Evolutionary conservation across 2,113 vertebrate genomes (phyloP).

Genomic region (Uropsilus gracilis): DNA sequence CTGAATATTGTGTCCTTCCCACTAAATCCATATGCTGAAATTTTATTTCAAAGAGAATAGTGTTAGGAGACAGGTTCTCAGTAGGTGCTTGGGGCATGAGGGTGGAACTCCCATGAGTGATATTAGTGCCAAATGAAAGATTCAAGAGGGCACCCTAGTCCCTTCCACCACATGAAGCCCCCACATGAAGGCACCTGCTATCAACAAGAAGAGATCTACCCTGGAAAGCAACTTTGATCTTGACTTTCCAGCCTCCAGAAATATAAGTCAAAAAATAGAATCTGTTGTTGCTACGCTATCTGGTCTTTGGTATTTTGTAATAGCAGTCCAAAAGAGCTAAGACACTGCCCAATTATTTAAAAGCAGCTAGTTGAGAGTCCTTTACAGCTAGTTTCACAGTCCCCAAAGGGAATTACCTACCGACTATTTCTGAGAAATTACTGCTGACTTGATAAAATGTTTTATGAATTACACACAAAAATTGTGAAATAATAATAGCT

Average conservation of each 20-base stretch:
- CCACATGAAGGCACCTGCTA: background rate
- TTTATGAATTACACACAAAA: constrained; percentile 13
- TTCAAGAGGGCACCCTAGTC: background rate
- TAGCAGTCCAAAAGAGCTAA: background rate
- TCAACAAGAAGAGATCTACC: background rate
- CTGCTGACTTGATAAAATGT: constrained; percentile 10
- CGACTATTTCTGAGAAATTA: constrained; percentile 1
- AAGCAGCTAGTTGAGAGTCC: background rate
- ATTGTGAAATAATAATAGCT: background rate
- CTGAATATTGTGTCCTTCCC: background rate
- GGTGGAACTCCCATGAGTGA: background rate
- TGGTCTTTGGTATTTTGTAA: background rate
- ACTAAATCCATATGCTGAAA: background rate
- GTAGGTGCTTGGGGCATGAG: background rate
- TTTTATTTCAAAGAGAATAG: background rate
- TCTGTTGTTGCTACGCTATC: background rate
- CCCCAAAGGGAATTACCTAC: background rate
- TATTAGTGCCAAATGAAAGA: background rate
- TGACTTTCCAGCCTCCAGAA: background rate
- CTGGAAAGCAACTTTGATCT: background rate
- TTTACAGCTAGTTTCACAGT: constrained; percentile 11
- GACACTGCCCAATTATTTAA: background rate
- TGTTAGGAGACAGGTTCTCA: background rate
- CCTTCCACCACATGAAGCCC: background rate
- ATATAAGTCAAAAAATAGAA: background rate